phyloP scores from a whole-genome alignment of 1,140 invertebrate genomes.

The Drosophila truncata region DNA sequence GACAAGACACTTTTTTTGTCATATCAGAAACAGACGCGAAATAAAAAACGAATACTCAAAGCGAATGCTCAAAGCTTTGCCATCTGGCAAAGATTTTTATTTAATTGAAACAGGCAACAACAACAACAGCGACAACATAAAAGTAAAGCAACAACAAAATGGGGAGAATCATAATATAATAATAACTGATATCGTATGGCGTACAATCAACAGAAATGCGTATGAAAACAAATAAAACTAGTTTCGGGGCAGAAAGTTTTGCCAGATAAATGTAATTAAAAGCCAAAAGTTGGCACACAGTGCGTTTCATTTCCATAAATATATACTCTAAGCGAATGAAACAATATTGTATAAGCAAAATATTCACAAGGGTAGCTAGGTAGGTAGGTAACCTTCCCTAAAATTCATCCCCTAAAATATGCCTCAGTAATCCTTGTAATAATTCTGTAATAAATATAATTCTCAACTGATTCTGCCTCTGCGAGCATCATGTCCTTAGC shows the following conservation, averaged over 20 bases:
- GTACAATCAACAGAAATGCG: slow-evolving; percentile 53
- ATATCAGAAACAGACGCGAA: slow-evolving; percentile 34
- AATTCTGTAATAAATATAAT: background rate
- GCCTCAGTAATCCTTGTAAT: background rate
- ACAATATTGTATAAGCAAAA: too few species aligned
- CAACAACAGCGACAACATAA: slow-evolving; percentile 7
- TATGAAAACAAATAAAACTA: slow-evolving; percentile 59
- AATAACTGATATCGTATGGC: slow-evolving; percentile 66
- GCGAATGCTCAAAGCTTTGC: slow-evolving; percentile 20
- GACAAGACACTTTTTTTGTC: slow-evolving; percentile 26
- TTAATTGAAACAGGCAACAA: slow-evolving; percentile 66
- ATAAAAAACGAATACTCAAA: slow-evolving; percentile 32
- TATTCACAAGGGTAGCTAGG: background rate
- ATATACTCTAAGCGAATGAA: too few species aligned
- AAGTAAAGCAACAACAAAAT: slow-evolving; percentile 7
- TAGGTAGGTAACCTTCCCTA: background rate
- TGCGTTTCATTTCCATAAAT: slow-evolving; percentile 3
- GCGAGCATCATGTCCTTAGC: background rate
- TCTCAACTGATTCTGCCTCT: background rate
- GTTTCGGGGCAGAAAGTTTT: slow-evolving; percentile 66
- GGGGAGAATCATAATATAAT: slow-evolving; percentile 43
- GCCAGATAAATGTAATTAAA: slow-evolving; percentile 81
- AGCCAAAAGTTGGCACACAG: slow-evolving; percentile 55
- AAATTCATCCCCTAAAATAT: slow-evolving; percentile 5
- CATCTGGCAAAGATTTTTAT: slow-evolving; percentile 55